Percentiles rank a stretch among this genome's conserved stretches.
Evolutionary conservation across 2,888 invertebrate genomes (phyloP).

Genomic region (Oasisia sp.): DNA sequence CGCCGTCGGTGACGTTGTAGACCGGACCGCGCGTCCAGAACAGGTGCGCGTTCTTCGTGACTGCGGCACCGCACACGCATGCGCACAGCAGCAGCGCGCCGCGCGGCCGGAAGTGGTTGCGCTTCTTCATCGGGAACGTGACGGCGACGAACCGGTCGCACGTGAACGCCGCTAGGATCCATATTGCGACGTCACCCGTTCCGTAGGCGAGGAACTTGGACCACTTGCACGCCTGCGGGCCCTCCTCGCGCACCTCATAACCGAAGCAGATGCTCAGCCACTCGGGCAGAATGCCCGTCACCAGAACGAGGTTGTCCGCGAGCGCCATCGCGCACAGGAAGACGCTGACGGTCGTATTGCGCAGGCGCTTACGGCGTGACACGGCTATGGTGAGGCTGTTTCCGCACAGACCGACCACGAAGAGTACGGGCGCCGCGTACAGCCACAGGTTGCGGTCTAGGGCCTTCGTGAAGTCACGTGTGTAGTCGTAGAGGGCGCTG

Average conservation of each 20-base stretch:
- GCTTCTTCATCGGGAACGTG: conserved; percentile 41
- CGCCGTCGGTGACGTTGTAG: conserved; percentile 27
- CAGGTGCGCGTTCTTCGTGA: conserved; percentile 42
- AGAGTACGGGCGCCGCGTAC: conserved; percentile 13
- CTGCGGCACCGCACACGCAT: conserved; percentile 9
- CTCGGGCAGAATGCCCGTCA: conserved; percentile 46
- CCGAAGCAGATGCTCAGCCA: conserved; percentile 39
- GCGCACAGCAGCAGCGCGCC: conserved; percentile 26
- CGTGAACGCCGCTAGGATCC: conserved; percentile 44
- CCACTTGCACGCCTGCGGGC: conserved; percentile 40
- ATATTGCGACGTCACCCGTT: conserved; percentile 40
- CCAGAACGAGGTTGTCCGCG: conserved; percentile 41
- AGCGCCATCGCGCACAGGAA: conserved; percentile 44
- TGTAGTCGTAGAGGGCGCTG: background rate
- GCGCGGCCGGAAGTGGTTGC: conserved; percentile 27
- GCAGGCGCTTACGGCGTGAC: conserved; percentile 21
- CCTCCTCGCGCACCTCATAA: conserved; percentile 38
- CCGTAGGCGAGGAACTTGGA: conserved; percentile 44
- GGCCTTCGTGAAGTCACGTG: background rate
- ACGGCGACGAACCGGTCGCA: conserved; percentile 43
- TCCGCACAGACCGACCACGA: background rate
- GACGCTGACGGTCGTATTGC: conserved; percentile 40
- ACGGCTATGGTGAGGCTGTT: conserved; percentile 22
- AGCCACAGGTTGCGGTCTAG: background rate
- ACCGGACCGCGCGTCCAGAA: conserved; percentile 42